Conservation (phyloP, 2,113 vertebrate species). For the Haplochromis vanheusdeni region DNA sequence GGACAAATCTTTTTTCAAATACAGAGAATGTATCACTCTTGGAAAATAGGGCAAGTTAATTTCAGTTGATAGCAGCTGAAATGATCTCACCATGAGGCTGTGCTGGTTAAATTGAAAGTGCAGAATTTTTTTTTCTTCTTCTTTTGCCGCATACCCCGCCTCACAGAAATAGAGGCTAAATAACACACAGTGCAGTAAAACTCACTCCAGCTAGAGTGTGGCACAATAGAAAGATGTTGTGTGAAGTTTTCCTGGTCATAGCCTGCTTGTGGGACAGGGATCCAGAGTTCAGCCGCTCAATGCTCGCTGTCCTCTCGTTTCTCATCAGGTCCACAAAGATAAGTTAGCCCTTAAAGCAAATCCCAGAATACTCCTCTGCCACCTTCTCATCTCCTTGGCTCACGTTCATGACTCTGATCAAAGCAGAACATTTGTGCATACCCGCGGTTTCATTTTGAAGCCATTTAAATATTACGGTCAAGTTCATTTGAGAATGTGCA, state of each 20-base stretch:
- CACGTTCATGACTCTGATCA: conserved; percentile 50
- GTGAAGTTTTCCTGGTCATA: neutral
- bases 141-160: neutral
- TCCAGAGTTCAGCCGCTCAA: neutral
- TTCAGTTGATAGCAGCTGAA: neutral
- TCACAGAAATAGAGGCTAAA: neutral
- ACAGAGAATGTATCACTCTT: neutral
- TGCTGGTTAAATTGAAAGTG: neutral
- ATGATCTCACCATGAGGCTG: neutral
- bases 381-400: conserved; percentile 35
- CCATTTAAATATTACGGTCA: conserved; percentile 16
- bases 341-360: too few species aligned
- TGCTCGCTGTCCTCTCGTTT: neutral
- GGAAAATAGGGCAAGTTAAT: neutral
- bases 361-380: conserved; percentile 6
- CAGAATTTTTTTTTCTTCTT: neutral
- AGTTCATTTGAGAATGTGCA: conserved; percentile 29
- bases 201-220: neutral
- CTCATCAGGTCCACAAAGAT: too few species aligned
- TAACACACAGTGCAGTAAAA: neutral
- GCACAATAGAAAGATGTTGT: neutral
- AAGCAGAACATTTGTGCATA: conserved; percentile 39
- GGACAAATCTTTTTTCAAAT: neutral
- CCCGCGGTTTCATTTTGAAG: neutral
- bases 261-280: neutral